Conservation (phyloP, 2,113 vertebrate species). For the Semicossyphus pulcher region DNA sequence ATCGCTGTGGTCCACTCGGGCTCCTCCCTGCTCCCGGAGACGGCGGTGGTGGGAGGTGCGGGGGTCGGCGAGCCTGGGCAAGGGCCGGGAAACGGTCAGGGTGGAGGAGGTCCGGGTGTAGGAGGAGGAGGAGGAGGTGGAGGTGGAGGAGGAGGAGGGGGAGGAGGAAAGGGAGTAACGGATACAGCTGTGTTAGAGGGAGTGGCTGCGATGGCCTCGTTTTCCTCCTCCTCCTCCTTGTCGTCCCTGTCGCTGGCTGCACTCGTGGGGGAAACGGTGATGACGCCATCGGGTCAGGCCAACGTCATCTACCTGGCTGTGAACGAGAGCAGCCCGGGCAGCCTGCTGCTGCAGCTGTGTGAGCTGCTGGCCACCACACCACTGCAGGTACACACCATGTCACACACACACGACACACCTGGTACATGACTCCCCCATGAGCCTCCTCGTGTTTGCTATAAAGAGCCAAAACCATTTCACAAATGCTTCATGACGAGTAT, state of each 20-base stretch:
- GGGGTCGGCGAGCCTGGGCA: conserved; percentile 78
- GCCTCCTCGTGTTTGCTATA: too few relatives aligned
- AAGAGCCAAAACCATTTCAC: too few relatives aligned
- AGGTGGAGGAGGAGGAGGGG: conserved; percentile 29
- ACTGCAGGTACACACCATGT: conserved; percentile 72
- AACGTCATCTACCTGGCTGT: conserved; percentile 91
- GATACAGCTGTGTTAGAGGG: conserved; percentile 60
- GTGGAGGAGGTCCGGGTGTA: conserved; percentile 57
- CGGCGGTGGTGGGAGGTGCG: conserved; percentile 75
- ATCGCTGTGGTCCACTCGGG: conserved; percentile 87
- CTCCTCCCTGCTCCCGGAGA: conserved; percentile 87
- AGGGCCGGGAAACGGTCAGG: conserved; percentile 76
- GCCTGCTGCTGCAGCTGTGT: conserved; percentile 92
- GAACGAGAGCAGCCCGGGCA: conserved; percentile 93
- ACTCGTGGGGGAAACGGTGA: conserved; percentile 84
- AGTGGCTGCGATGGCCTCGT: conserved; percentile 53
- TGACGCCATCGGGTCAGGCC: conserved; percentile 86
- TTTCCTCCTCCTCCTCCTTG: conserved; percentile 65
- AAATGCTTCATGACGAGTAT: too few relatives aligned
- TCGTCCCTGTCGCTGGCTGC: conserved; percentile 72
- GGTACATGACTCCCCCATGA: background rate
- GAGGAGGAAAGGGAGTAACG: conserved; percentile 71
- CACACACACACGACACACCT: too few relatives aligned
- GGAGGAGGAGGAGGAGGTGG: conserved; percentile 53
- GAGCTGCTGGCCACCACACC: conserved; percentile 93